Evolutionary conservation across 2,113 vertebrate genomes (phyloP).

Genomic region (Trochalopteron elliotii): DNA sequence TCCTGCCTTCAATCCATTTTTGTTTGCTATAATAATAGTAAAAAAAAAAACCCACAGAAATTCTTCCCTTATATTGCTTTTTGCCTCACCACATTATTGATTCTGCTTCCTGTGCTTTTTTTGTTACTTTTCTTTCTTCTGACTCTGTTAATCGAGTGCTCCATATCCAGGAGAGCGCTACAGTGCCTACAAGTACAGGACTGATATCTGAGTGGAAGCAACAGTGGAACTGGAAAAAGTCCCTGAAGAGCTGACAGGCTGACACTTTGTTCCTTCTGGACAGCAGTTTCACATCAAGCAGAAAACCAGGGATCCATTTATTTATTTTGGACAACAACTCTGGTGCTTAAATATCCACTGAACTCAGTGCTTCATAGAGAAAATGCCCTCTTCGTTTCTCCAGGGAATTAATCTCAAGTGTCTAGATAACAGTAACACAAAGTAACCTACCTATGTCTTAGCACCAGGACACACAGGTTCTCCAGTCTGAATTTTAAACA

Average conservation of each 20-base stretch:
- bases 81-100: not conserved
- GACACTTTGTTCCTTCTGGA: not conserved
- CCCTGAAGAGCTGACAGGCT: not conserved
- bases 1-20: not conserved
- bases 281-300: not conserved
- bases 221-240: not conserved
- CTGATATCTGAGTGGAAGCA: not conserved
- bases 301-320: not conserved
- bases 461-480: not conserved
- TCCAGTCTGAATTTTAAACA: not conserved
- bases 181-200: not conserved
- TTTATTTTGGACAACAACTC: not conserved
- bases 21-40: not conserved
- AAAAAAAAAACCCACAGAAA: not conserved
- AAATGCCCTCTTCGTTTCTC: not conserved
- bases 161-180: not conserved
- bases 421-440: not conserved
- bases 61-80: not conserved
- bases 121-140: not conserved
- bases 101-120: not conserved
- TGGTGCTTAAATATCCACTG: not conserved
- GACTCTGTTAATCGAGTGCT: not conserved
- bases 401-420: not conserved
- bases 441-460: not conserved
- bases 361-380: not conserved